Base-by-base conservation (phyloP, 2,113 vertebrate genomes). In the Eulacestoma nigropectus region DNA sequence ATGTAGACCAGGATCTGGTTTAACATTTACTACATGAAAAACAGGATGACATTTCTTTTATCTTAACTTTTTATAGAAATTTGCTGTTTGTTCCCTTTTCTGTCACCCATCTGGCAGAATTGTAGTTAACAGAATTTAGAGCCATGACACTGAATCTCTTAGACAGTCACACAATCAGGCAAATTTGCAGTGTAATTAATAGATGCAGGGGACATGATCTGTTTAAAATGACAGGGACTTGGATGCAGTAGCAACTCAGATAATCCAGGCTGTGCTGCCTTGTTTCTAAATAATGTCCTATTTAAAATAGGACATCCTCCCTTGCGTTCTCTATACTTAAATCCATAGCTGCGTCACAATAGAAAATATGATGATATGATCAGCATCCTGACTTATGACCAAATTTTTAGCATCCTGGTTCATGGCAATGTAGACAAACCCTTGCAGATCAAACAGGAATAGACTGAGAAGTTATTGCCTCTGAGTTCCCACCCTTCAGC, bases 111-210 rank as follows among this genome's bases (percentile, higher is more conserved):
- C 79, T 85, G 78, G 65, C 55, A 91, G 78, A 94, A 90, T 16
- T 65, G 46, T 79, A 91, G 93, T 91, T 93, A 94, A 53, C 62
- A 91, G 73, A 79, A 76, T 87, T 94, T 73, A 72, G 42, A 94
- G 77, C 50, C 74, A 76, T 0, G 33, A 69, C 89, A 87, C 77
- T 22, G 78, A 93, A 85, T 93, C 77, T 83, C 63, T 89, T 73
- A 87, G 81, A 74, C 70, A 85, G 59, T 83, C 17, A 1, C 78
- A 77, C 72, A 90, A 47, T 63, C 57, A 85, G 82, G 59, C 6
- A 0, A 77, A 90, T 85, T 87, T 88, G 46, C 57, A 42, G 27
- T 26, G 57, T 57, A 94, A 95, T 96, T 95, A 95, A 96, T 93
- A 95, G 78, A 79, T 53, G 19, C 67, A 68, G 39, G 75, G 67